A percentile compares a stretch with the other conserved stretches of the same genome.
These are phyloP conservation scores for Mylabris phalerata DNA, from an alignment of 1,140 invertebrate species.

Conservation along the genomic window DNA sequence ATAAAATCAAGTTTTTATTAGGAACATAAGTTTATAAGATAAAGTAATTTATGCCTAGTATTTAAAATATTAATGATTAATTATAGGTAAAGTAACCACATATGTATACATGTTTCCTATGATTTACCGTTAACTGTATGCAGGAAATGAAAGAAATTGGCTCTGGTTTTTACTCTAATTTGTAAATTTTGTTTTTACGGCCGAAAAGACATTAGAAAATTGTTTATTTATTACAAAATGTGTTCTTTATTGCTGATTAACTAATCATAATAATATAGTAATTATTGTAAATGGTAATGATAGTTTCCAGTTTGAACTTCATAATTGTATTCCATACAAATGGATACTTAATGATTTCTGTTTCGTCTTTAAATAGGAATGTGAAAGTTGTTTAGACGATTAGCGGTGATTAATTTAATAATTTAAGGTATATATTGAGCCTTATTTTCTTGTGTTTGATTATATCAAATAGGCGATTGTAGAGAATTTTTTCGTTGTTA, in stretches of 20 bases:
- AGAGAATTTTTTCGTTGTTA: neutral
- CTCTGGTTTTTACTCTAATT: conserved; percentile 27
- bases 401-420: neutral
- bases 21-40: conserved; percentile 24
- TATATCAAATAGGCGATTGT: too few species aligned
- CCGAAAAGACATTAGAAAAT: conserved; percentile 6
- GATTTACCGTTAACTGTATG: conserved; percentile 31
- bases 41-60: conserved; percentile 37
- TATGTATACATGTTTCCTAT: conserved; percentile 35
- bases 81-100: conserved; percentile 27
- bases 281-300: neutral
- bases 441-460: too few species aligned
- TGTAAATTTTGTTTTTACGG: conserved; percentile 1
- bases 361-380: too few species aligned
- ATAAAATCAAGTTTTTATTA: conserved; percentile 23
- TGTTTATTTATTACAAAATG: neutral
- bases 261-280: neutral
- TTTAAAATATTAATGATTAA: conserved; percentile 36
- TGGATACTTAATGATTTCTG: neutral
- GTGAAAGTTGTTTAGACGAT: too few species aligned
- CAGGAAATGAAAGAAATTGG: conserved; percentile 17
- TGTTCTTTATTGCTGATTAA: neutral
- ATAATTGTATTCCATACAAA: neutral
- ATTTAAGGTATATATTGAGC: neutral
- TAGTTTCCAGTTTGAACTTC: neutral